Evolutionary conservation across 2,113 vertebrate genomes (phyloP).

Genomic region (Oncorhynchus mykiss): DNA sequence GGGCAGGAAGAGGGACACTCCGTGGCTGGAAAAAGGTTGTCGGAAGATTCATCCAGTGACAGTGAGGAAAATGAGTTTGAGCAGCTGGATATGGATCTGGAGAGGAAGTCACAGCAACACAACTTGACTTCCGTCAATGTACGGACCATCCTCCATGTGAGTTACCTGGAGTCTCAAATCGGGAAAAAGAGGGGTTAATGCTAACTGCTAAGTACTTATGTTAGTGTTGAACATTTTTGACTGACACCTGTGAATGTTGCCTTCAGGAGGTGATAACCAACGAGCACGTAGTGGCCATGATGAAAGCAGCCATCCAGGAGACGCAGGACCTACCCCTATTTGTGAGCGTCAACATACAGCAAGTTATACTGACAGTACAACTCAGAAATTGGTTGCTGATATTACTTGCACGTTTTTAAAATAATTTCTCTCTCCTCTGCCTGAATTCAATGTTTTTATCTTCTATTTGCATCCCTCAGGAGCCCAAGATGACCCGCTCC

Average conservation of each 20-base stretch:
- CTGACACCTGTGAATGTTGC: not conserved
- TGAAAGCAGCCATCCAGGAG: slow-evolving; percentile 94
- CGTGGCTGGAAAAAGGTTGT: not conserved
- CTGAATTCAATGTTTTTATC: not conserved
- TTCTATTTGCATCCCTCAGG: slow-evolving; percentile 67
- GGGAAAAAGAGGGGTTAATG: not conserved
- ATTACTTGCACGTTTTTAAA: not conserved
- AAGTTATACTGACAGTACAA: not conserved
- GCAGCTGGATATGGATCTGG: slow-evolving; percentile 84
- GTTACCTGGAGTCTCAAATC: slow-evolving; percentile 46
- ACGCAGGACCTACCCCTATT: slow-evolving; percentile 89
- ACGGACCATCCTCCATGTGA: slow-evolving; percentile 91
- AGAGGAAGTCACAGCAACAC: slow-evolving; percentile 86
- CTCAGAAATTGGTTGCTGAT: not conserved
- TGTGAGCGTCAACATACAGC: slow-evolving; percentile 77
- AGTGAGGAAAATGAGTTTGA: slow-evolving; percentile 80
- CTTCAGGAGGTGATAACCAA: slow-evolving; percentile 94
- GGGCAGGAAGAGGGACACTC: slow-evolving; percentile 33
- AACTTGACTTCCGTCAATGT: slow-evolving; percentile 90
- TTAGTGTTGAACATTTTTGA: not conserved
- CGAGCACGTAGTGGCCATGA: slow-evolving; percentile 94
- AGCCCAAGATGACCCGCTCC: slow-evolving; percentile 98
- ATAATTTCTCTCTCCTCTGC: not conserved
- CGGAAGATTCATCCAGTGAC: slow-evolving; percentile 24
- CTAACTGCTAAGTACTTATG: not conserved